Evolutionary conservation across 1,140 invertebrate genomes (phyloP), one percentile per base, ranked within the genome.

Genomic region (Augochlora pura): DNA sequence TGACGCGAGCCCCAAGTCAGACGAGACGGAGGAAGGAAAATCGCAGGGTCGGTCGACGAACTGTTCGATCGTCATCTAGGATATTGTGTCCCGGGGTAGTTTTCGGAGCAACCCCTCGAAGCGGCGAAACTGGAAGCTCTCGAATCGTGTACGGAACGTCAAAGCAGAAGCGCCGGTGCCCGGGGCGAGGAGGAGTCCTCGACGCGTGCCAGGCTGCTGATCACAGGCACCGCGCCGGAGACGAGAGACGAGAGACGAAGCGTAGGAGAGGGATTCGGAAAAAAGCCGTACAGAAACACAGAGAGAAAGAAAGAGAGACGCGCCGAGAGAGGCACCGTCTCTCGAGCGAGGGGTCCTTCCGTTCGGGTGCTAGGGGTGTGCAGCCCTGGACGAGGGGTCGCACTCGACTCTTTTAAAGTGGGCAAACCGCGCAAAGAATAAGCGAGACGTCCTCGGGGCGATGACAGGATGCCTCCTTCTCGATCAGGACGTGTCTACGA

Each of bases 391-490:
- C 88, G 83, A 86, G 80, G 84, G 89, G 83, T 83, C 81, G 78
- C 74, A 72, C 81, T 87, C 78, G 76, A 86, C 66, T 82, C 72
- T 81, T 86, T 86, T 82, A 86, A 87, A 91, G 90, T 88, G 89
- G 86, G 85, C 83, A 87, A 88, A 87, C 77, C 83, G 84, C 81
- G 88, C 77, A 80, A 76, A 82, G 81, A 80, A 84, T 67, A 82
- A 88, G n/a, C 18, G 87, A 84, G 84, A 85, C 77, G 85, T 86
- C 85, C 86, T 84, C 86, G 90, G 89, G 92, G 91, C 91, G 88
- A 92, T 92, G 92, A 92, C 89, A 93, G 90, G 87, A 93, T 93
- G 92, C 92, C 90, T 91, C 83, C 91, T 87, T 88, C 87, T 86
- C 88, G 88, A 90, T 86, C 87, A 88, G 86, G 86, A 87, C 86